Base-by-base conservation (phyloP, 2,888 invertebrate species). In the Thumatha senex region DNA sequence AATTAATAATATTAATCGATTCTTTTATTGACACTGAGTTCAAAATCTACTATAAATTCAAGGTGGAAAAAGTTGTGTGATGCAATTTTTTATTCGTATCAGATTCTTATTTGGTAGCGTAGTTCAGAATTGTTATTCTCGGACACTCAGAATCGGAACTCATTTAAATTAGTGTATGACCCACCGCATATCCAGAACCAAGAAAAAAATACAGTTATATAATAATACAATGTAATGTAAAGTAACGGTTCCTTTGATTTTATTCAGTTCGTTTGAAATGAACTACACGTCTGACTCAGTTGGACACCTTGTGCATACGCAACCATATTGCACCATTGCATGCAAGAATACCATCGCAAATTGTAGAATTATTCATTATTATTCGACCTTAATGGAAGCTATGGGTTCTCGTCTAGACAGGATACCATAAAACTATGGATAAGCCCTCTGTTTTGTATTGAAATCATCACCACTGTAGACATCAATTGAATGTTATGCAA, bases 291-390 rank as follows among this genome's bases (percentile, higher is more conserved):
- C 55, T 59, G 51, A 45, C 51, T 52, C 51, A 53, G 60, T 50
- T 47, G 53, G 61, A 63, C 63, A 61, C 64, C 50, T 45, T 48
- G 58, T 66, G 80, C 80, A 80, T 80, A 80, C 76, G 64, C 63
- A 79, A 74, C 60, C 42, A 51, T 63, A 55, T 60, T 73, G 74
- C 72, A 74, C 61, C 63, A 70, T 72, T 73, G 70, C 72, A 82
- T 80, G 76, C 76, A 75, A 78, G 67, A 77, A 74, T 76, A 76
- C 69, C 73, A 64, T 56, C 54, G 65, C 62, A 69, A 70, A 75
- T 76, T 63, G 77, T 73, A 66, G 77, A 83, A 81, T 81, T 76
- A 80, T 79, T 82, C 74, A 80, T 81, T 72, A 72, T 63, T 58
- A 67, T 70, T 63, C 69, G 62, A 66, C 74, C 70, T 71, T 72